Conservation (phyloP, 2,113 vertebrate genomes). For the Bubo scandiacus region DNA sequence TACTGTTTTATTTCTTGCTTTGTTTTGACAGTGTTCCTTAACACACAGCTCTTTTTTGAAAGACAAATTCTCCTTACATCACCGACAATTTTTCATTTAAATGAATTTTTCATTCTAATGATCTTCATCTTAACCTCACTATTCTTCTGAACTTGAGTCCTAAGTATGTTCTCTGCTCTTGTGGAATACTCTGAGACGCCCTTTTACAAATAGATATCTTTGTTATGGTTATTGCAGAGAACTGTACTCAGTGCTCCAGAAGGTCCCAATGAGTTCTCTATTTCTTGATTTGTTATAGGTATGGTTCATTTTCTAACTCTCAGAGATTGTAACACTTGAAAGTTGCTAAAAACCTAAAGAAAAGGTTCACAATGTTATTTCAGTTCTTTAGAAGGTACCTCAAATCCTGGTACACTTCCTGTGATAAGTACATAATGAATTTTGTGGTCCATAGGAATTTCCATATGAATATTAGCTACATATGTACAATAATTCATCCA, state of each 20-base stretch:
- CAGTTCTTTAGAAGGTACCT: neutral
- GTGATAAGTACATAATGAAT: neutral
- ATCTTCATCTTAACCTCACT: neutral
- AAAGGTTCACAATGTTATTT: neutral
- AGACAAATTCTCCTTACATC: neutral
- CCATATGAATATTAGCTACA: neutral
- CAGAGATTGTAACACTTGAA: neutral
- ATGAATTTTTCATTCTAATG: neutral
- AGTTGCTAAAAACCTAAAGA: neutral
- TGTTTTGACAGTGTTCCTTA: neutral
- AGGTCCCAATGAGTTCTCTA: neutral
- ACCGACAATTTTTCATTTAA: neutral
- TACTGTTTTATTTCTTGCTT: neutral
- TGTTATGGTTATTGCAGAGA: neutral
- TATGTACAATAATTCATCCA: neutral
- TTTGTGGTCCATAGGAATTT: neutral
- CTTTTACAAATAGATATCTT: neutral
- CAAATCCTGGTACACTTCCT: neutral
- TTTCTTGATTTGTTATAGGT: neutral
- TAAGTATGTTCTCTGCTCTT: neutral
- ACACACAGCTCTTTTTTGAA: neutral
- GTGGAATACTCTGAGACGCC: neutral
- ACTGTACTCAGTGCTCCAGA: neutral
- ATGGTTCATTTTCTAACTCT: neutral
- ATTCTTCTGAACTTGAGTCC: neutral